Conservation (phyloP, 23 tunicate species). For the Clavelina lepadiformis region DNA sequence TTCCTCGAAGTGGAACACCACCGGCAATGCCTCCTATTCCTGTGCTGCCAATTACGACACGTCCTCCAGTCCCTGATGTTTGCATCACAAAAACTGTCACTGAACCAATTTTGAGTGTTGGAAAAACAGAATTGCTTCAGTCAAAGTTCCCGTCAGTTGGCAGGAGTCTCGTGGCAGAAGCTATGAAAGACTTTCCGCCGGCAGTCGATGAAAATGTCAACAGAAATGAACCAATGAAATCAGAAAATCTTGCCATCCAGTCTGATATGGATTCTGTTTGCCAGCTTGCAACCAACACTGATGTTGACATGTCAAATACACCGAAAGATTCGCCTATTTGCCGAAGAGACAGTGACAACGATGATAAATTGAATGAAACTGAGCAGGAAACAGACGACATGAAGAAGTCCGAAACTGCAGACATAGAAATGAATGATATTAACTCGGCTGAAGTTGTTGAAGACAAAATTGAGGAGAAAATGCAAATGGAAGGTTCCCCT, state of each 20-base stretch:
- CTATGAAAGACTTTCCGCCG: too few relatives aligned
- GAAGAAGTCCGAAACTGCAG: constrained; percentile 6
- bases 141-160: too few relatives aligned
- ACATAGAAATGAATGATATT: constrained; percentile 62
- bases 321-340: not conserved
- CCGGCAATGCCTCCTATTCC: constrained; percentile 54
- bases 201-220: too few relatives aligned
- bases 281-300: too few relatives aligned
- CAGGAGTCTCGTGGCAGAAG: too few relatives aligned
- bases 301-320: constrained; percentile 11
- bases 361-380: not conserved
- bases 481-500: constrained; percentile 34
- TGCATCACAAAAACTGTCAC: constrained; percentile 12
- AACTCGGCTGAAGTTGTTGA: constrained; percentile 2
- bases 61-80: constrained; percentile 23
- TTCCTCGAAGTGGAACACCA: constrained; percentile 84
- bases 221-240: too few relatives aligned
- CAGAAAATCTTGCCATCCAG: too few relatives aligned
- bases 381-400: not conserved
- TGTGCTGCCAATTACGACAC: constrained; percentile 20
- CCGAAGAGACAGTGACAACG: not conserved
- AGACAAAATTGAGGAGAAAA: constrained; percentile 31
- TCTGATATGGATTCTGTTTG: too few relatives aligned
- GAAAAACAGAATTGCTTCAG: not conserved
- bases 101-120: constrained; percentile 24